These are phyloP conservation scores for Oxyteleia sp. DNA, from an alignment of 2,888 invertebrate genomes.

Conservation along the genomic window DNA sequence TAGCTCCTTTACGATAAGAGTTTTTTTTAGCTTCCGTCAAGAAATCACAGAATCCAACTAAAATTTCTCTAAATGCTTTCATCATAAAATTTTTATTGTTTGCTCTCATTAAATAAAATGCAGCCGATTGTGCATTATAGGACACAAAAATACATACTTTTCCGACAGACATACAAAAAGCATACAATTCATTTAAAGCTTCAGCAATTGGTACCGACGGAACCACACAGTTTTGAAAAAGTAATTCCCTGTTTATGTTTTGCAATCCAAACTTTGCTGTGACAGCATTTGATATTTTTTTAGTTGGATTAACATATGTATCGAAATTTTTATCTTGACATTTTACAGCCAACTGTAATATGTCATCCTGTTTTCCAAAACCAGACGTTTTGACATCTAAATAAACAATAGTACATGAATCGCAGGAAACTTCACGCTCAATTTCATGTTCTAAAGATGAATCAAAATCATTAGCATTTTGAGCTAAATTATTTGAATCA, in stretches of 20 bases:
- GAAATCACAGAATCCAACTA: constrained; percentile 2
- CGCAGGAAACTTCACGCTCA: constrained; percentile 11
- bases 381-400: constrained; percentile 22
- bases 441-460: constrained; percentile 14
- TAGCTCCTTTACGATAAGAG: too few relatives aligned
- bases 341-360: constrained; percentile 24
- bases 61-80: background rate
- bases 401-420: constrained; percentile 17
- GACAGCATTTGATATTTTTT: constrained; percentile 15
- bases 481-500: constrained; percentile 5
- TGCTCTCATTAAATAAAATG: constrained; percentile 5
- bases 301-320: constrained; percentile 33
- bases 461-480: background rate
- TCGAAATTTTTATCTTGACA: background rate
- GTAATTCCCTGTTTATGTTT: constrained; percentile 21
- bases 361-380: constrained; percentile 32
- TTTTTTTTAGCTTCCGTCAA: background rate
- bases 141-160: background rate
- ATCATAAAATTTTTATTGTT: background rate
- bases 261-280: constrained; percentile 18
- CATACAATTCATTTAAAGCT: constrained; percentile 4
- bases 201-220: constrained; percentile 5
- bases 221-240: constrained; percentile 9
- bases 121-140: background rate
- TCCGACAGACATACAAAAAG: constrained; percentile 12